phyloP scores from a whole-genome alignment of 2,888 invertebrate genomes.

The Caenorhabditis auriculariae region DNA sequence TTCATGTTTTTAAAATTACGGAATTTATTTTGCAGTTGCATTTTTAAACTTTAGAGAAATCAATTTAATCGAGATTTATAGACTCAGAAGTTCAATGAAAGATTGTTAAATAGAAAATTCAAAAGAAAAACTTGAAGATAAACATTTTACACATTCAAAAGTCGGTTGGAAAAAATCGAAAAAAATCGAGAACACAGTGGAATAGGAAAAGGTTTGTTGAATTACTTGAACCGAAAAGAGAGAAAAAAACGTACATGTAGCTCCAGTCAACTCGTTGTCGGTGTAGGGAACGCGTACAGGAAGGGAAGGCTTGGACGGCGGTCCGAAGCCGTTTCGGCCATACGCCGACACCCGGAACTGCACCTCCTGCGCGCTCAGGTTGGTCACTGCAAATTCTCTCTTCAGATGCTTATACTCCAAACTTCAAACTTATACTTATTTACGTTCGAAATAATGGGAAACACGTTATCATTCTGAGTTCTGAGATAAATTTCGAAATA shows the following conservation, averaged over 20 bases:
- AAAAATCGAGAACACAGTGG: no score
- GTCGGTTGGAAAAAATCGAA: no score
- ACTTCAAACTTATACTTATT: no score
- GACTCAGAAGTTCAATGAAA: background rate
- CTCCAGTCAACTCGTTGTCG: constrained; percentile 14
- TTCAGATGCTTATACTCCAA: background rate
- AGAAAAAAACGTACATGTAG: constrained; percentile 16
- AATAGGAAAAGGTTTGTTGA: background rate
- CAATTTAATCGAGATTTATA: no score
- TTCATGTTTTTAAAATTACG: no score
- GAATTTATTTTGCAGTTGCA: no score
- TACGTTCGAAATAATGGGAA: no score
- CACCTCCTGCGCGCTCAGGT: constrained; percentile 39
- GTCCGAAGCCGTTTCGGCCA: constrained; percentile 60
- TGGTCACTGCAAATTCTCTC: constrained; percentile 44
- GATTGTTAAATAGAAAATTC: background rate
- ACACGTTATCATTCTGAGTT: no score
- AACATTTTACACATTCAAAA: no score
- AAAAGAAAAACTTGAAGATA: background rate
- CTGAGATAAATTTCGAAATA: no score
- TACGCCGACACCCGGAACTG: constrained; percentile 63
- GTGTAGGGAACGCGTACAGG: constrained; percentile 48
- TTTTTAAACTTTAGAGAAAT: no score
- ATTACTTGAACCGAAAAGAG: no score
- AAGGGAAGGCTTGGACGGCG: constrained; percentile 51